These are phyloP conservation scores for Caenorhabditis uteleia DNA, from an alignment of 2,888 invertebrate species.

Conservation along the genomic window DNA sequence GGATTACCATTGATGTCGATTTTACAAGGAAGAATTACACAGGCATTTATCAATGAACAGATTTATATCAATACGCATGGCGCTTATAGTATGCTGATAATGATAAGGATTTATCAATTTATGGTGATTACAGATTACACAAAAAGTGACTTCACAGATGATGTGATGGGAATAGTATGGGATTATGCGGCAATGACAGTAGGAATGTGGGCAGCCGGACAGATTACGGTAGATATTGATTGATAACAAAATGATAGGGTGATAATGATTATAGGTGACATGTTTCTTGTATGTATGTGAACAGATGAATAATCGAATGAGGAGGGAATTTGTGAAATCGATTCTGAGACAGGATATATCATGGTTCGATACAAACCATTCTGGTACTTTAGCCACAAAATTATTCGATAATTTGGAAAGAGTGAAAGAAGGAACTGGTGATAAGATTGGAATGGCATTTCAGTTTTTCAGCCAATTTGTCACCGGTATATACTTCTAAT, in stretches of 20 bases:
- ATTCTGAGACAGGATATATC: conserved; percentile 70
- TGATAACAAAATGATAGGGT: background rate
- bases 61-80: conserved; percentile 20
- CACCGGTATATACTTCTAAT: conserved; percentile 40
- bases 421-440: conserved; percentile 68
- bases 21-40: conserved; percentile 45
- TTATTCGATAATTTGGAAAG: conserved; percentile 71
- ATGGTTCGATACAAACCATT: conserved; percentile 71
- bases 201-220: conserved; percentile 49
- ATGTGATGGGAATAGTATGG: conserved; percentile 52
- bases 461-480: conserved; percentile 59
- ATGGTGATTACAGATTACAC: conserved; percentile 19
- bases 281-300: conserved; percentile 71
- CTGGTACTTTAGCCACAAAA: conserved; percentile 72
- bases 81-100: conserved; percentile 5
- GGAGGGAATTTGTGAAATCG: conserved; percentile 71
- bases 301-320: conserved; percentile 72
- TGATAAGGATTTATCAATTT: background rate
- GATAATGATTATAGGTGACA: conserved; percentile 64
- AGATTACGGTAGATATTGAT: conserved; percentile 20
- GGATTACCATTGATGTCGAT: conserved; percentile 58
- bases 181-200: conserved; percentile 52
- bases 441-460: conserved; percentile 67
- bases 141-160: conserved; percentile 34
- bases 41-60: conserved; percentile 52